Evolutionary conservation across 2,797 vertebrate species (phyloP).

Genomic region (Amniataba percoides): DNA sequence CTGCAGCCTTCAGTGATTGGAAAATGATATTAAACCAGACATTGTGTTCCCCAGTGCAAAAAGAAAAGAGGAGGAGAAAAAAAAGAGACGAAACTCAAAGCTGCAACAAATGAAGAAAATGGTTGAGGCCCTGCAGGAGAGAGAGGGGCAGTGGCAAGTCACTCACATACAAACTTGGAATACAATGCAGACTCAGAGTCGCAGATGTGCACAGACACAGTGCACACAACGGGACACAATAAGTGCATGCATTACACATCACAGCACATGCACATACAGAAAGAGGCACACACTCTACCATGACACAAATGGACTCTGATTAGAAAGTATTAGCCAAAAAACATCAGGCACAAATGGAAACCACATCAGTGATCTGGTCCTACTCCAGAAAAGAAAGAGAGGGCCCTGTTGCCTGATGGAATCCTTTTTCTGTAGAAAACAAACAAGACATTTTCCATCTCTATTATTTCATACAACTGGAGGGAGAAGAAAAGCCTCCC

Average conservation of each 20-base stretch:
- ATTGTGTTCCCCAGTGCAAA: constrained; percentile 69
- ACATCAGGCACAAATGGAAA: constrained; percentile 75
- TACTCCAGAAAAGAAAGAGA: constrained; percentile 59
- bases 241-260: constrained; percentile 48
- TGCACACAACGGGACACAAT: constrained; percentile 42
- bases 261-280: constrained; percentile 37
- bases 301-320: constrained; percentile 78
- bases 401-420: constrained; percentile 56
- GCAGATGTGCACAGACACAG: constrained; percentile 40
- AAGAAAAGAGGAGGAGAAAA: constrained; percentile 17
- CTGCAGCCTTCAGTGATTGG: constrained; percentile 81
- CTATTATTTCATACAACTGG: constrained; percentile 71
- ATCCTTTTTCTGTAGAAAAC: constrained; percentile 62
- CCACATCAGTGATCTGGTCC: constrained; percentile 74
- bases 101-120: constrained; percentile 81
- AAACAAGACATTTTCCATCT: constrained; percentile 71
- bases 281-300: constrained; percentile 50
- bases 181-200: constrained; percentile 42
- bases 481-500: constrained; percentile 57
- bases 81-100: constrained; percentile 55
- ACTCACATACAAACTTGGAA: constrained; percentile 43
- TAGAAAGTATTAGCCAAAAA: constrained; percentile 79
- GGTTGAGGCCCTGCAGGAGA: constrained; percentile 70
- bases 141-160: constrained; percentile 58
- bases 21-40: constrained; percentile 86